A percentile compares a stretch with the other conserved stretches of the same genome.
phyloP scores from a whole-genome alignment of 2,888 invertebrate species.

The Periphyllus acericola region DNA sequence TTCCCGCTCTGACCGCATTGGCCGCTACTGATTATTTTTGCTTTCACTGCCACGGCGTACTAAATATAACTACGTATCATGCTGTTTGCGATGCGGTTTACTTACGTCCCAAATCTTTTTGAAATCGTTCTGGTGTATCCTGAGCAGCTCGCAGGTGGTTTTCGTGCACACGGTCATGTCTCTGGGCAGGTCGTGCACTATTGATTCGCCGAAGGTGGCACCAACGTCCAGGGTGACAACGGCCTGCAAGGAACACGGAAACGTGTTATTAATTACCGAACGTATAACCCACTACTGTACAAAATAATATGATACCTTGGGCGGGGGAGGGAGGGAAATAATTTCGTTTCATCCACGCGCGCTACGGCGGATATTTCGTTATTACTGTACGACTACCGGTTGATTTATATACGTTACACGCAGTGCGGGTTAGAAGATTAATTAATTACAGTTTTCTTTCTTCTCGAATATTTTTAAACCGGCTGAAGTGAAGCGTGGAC shows the following conservation, averaged over 20 bases:
- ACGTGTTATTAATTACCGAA: not conserved
- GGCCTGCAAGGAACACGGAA: slow-evolving; percentile 39
- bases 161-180: slow-evolving; percentile 79
- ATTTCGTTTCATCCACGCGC: not conserved
- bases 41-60: too few relatives aligned
- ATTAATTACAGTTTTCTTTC: not conserved
- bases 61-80: too few relatives aligned
- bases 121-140: slow-evolving; percentile 81
- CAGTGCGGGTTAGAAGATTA: not conserved
- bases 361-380: too few relatives aligned
- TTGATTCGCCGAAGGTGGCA: slow-evolving; percentile 81
- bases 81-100: slow-evolving; percentile 33
- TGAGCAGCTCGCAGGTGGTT: slow-evolving; percentile 78
- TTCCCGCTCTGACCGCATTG: too few relatives aligned
- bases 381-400: too few relatives aligned
- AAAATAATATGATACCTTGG: too few relatives aligned
- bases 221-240: slow-evolving; percentile 71
- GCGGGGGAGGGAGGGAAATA: not conserved
- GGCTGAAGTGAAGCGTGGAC: not conserved
- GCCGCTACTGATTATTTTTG: too few relatives aligned
- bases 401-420: not conserved
- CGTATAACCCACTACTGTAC: too few relatives aligned
- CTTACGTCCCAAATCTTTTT: slow-evolving; percentile 81
- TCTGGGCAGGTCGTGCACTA: slow-evolving; percentile 77
- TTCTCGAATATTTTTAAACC: not conserved